These are phyloP conservation scores for Myiopsitta monachus DNA, from an alignment of 2,113 vertebrate genomes.

Conservation along the genomic window DNA sequence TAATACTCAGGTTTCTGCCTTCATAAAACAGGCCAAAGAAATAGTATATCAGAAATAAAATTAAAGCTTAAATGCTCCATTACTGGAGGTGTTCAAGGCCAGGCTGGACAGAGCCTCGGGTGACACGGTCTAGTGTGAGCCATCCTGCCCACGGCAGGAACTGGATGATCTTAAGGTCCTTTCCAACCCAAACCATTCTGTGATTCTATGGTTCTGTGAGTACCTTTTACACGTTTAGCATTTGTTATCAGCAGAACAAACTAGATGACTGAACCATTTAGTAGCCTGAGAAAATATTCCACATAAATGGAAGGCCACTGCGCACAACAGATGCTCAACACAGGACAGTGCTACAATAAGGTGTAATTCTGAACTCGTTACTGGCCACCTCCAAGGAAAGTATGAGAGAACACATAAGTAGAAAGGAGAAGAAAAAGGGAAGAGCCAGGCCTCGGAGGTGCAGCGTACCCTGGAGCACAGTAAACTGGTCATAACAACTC, in stretches of 20 bases:
- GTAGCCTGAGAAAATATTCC: neutral
- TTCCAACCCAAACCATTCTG: neutral
- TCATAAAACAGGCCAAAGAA: neutral
- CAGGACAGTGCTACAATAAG: neutral
- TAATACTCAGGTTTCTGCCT: neutral
- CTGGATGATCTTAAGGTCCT: neutral
- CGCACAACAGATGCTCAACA: neutral
- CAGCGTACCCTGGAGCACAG: neutral
- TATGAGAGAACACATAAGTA: fast-evolving
- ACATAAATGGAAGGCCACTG: fast-evolving
- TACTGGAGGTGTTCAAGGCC: neutral
- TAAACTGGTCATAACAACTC: neutral
- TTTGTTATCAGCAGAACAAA: neutral
- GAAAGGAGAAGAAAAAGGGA: neutral
- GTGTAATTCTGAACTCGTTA: neutral
- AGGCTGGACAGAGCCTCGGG: neutral
- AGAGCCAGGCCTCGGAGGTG: neutral
- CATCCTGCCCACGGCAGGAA: neutral
- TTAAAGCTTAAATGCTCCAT: neutral
- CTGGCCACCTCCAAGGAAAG: neutral
- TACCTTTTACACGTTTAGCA: neutral
- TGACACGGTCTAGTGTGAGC: neutral
- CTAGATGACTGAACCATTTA: neutral
- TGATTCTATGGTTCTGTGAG: neutral
- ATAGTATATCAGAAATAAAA: neutral